Base-by-base conservation (phyloP, 2,888 invertebrate species). In the Mesoligia furuncula region DNA sequence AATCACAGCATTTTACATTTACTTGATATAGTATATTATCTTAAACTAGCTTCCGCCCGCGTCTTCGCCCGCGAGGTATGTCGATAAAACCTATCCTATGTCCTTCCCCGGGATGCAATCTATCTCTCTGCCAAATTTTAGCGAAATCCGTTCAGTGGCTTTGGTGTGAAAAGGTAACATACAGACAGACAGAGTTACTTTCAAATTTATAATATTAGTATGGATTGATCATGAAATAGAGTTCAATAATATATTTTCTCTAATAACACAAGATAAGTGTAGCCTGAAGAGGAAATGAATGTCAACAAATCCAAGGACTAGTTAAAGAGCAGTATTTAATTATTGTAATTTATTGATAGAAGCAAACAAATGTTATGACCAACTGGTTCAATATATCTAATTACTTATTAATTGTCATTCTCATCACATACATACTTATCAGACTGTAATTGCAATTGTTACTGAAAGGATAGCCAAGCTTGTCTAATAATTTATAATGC, bases 321-420 rank as follows among this genome's bases (percentile, higher is more conserved):
- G 20, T 20, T 36, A 39, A 17, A 24, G 4, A 42, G 36, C 24
- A 42, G 1, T 31, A 31, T 42, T 77, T 31, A 1, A 51, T 20
- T 42, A 42, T 6, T 45, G 17, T 45, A 24, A 62, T 36, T n/a
- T n/a, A 31, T 36, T 45, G 42, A 45, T 54, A 54, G 17, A 70
- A 61, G 42, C 39, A 62, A 76, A 66, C 8, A 48, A 48, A 27
- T 65, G 20, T 57, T 6, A 54, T 39, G 15, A 51, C 8, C 15
- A 62, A 36, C 13, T 70, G 68, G 17, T 76, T 5, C 24, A 17
- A 61, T 48, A 39, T 36, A 67, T 48, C 61, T 54, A 24, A 65
- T 77, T n/a, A 57, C 57, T 31, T 64, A 65, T 57, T 71, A 71
- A 57, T 39, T 72, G 57, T 9, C 27, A 45, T 48, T 20, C 24